Conservation (phyloP, 2,797 vertebrate species). For the Pyrocephalus nanus region DNA sequence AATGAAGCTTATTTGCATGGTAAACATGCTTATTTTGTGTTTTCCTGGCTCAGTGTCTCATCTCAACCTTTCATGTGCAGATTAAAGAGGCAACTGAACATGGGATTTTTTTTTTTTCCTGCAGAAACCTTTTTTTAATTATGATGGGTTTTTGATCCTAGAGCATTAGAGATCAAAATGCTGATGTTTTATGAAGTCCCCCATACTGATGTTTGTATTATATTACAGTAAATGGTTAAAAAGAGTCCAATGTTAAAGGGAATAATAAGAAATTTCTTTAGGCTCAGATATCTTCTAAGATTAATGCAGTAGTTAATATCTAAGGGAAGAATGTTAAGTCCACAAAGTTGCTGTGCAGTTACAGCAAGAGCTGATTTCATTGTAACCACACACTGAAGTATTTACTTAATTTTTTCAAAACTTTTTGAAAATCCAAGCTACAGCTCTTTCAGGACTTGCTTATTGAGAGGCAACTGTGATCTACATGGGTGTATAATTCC, state of each 20-base stretch:
- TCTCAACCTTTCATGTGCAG: conserved; percentile 35
- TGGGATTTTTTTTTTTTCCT: not conserved
- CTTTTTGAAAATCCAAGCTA: not conserved
- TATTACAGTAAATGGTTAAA: not conserved
- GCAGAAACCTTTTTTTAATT: not conserved
- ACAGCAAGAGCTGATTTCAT: not conserved
- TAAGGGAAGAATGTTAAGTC: not conserved
- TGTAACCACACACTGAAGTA: not conserved
- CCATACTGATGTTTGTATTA: not conserved
- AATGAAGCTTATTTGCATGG: conserved; percentile 39
- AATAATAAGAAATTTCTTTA: not conserved
- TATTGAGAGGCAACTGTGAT: not conserved
- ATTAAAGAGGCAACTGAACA: not conserved
- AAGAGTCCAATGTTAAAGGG: not conserved
- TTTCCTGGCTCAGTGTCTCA: conserved; percentile 28
- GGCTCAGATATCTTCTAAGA: not conserved
- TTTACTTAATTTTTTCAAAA: not conserved
- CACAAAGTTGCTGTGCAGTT: not conserved
- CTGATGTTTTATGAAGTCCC: not conserved
- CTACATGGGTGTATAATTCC: not conserved
- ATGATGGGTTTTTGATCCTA: not conserved
- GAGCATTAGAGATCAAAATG: not conserved
- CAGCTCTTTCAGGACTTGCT: not conserved
- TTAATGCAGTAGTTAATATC: not conserved
- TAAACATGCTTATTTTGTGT: conserved; percentile 24